phyloP scores from a whole-genome alignment of 2,888 invertebrate species.

The Xestobium rufovillosum region DNA sequence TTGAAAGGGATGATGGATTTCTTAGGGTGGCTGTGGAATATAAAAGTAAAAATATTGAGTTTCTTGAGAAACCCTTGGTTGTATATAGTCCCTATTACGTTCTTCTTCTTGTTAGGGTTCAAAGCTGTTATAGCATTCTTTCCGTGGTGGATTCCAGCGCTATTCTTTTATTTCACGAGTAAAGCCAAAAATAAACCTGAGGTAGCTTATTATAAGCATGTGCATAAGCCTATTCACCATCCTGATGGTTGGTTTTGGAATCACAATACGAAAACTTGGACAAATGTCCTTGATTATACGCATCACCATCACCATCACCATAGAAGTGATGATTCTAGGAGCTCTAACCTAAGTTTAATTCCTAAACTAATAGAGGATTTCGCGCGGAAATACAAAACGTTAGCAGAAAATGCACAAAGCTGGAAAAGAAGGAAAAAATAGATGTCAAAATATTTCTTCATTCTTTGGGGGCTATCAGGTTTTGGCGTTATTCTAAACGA shows the following conservation, averaged over 20 bases:
- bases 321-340: conserved; percentile 1
- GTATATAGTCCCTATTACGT: conserved; percentile 53
- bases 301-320: conserved; percentile 33
- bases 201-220: conserved; percentile 34
- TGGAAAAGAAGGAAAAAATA: conserved; percentile 19
- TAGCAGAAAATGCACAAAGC: conserved; percentile 14
- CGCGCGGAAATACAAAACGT: conserved; percentile 40
- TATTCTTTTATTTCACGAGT: conserved; percentile 35
- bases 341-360: conserved; percentile 14
- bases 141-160: conserved; percentile 55
- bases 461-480: too few species aligned
- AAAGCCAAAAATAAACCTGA: conserved; percentile 28
- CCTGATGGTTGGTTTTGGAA: conserved; percentile 53
- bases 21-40: conserved; percentile 27
- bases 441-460: too few species aligned
- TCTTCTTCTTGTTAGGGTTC: conserved; percentile 55
- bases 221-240: conserved; percentile 41
- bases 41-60: conserved; percentile 25
- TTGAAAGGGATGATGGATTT: conserved; percentile 34
- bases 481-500: too few species aligned
- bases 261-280: conserved; percentile 50
- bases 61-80: conserved; percentile 43
- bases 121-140: conserved; percentile 55
- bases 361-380: conserved; percentile 32
- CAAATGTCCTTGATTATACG: conserved; percentile 35